A percentile compares a stretch with the other conserved stretches of the same genome.
phyloP scores from a whole-genome alignment of 2,888 invertebrate genomes.

The Archaeoteleia sp. region DNA sequence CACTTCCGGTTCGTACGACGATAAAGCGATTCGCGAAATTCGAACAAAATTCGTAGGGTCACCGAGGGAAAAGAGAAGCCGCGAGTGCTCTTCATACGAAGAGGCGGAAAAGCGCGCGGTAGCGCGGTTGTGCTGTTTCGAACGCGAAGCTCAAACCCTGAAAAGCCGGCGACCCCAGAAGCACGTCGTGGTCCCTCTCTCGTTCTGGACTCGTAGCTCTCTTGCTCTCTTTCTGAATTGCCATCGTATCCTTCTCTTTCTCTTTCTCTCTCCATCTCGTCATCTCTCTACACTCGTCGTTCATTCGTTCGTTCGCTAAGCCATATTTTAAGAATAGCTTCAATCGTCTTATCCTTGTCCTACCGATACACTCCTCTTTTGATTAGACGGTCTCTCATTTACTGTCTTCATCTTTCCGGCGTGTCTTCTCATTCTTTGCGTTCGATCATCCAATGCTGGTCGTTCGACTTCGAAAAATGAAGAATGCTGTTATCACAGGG shows the following conservation, averaged over 20 bases:
- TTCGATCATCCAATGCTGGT: conserved; percentile 20
- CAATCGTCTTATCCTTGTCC: conserved; percentile 61
- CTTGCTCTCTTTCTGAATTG: conserved; percentile 55
- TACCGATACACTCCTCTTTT: conserved; percentile 23
- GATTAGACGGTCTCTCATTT: conserved; percentile 23
- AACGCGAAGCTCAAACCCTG: conserved; percentile 68
- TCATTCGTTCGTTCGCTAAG: conserved; percentile 57
- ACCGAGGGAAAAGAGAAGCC: conserved; percentile 49
- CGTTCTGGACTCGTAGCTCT: conserved; percentile 47
- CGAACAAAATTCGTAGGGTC: conserved; percentile 30
- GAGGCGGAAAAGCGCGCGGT: conserved; percentile 60
- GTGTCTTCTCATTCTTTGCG: conserved; percentile 8
- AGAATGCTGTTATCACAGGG: no score
- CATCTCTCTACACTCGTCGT: conserved; percentile 50
- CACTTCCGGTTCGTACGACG: conserved; percentile 40
- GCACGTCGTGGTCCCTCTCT: conserved; percentile 54
- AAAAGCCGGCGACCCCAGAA: conserved; percentile 72
- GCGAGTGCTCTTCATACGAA: conserved; percentile 58
- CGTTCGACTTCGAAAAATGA: no score
- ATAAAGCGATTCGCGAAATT: conserved; percentile 29
- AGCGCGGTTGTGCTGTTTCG: conserved; percentile 65
- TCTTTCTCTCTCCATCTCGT: conserved; percentile 35
- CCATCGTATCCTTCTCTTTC: conserved; percentile 49
- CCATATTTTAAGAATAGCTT: conserved; percentile 75
- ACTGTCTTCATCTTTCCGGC: conserved; percentile 37